phyloP scores from a whole-genome alignment of 2,888 invertebrate species.

The Mimumesa dahlbomi region DNA sequence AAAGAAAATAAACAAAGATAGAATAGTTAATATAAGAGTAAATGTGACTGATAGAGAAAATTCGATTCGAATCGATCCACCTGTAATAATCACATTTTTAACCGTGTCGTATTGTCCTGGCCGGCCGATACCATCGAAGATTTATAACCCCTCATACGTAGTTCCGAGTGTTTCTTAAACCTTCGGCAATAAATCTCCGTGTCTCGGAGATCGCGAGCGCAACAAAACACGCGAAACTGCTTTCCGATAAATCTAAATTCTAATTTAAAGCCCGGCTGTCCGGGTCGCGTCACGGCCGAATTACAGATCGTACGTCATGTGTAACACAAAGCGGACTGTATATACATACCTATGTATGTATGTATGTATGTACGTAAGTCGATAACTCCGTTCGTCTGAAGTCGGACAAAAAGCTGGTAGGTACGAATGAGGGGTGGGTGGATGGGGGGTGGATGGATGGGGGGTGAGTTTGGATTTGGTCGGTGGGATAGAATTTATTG shows the following conservation, averaged over 20 bases:
- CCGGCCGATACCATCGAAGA: conserved; percentile 4
- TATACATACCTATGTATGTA: too few species aligned
- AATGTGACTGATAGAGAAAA: too few species aligned
- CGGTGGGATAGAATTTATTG: conserved; percentile 20
- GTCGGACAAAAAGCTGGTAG: neutral
- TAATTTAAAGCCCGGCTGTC: conserved; percentile 11
- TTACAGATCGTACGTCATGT: conserved; percentile 3
- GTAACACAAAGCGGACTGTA: conserved; percentile 1
- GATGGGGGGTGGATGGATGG: too few species aligned
- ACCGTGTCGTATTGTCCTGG: neutral
- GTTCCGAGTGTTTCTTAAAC: conserved; percentile 32
- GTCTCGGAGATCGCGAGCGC: conserved; percentile 13
- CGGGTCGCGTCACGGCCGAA: conserved; percentile 1
- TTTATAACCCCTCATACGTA: conserved; percentile 28
- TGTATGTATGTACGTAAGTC: conserved; percentile 14
- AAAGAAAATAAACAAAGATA: too few species aligned
- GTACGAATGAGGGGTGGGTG: too few species aligned
- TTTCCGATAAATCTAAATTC: conserved; percentile 30
- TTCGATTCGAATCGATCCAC: too few species aligned
- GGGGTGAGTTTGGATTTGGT: too few species aligned
- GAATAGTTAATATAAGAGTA: too few species aligned
- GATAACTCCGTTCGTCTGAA: conserved; percentile 7
- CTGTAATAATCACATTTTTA: neutral
- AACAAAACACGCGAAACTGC: conserved; percentile 23
- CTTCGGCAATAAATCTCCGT: conserved; percentile 36